phyloP scores from a whole-genome alignment of 2,113 vertebrate species.

The Sturnira hondurensis region DNA sequence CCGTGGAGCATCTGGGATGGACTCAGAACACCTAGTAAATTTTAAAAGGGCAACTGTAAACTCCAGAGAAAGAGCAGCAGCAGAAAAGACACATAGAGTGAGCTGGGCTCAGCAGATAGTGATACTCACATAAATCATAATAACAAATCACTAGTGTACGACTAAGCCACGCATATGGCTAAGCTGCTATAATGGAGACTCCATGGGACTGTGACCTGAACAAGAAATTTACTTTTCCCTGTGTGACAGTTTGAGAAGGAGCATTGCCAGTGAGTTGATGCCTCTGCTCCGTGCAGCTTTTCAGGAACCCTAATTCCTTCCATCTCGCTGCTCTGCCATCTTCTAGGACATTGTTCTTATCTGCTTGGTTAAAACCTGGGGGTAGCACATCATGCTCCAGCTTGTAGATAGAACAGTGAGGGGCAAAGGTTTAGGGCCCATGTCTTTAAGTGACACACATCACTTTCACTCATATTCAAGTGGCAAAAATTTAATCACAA shows the following conservation, averaged over 20 bases:
- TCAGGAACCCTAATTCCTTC: background rate
- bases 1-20: background rate
- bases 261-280: background rate
- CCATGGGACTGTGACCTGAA: background rate
- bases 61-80: background rate
- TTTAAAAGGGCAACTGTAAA: background rate
- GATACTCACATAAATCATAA: background rate
- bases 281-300: background rate
- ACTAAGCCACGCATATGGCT: background rate
- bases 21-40: background rate
- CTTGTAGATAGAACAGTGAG: background rate
- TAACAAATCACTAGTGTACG: background rate
- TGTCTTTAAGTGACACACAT: background rate
- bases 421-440: background rate
- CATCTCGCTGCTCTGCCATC: background rate
- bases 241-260: background rate
- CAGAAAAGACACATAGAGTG: background rate
- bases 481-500: background rate
- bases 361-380: background rate
- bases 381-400: background rate
- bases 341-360: background rate
- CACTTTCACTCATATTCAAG: background rate
- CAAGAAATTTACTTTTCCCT: background rate
- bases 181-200: background rate
- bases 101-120: background rate